Base-by-base conservation (phyloP, 1,140 invertebrate genomes). In the Pomacea maculata region DNA sequence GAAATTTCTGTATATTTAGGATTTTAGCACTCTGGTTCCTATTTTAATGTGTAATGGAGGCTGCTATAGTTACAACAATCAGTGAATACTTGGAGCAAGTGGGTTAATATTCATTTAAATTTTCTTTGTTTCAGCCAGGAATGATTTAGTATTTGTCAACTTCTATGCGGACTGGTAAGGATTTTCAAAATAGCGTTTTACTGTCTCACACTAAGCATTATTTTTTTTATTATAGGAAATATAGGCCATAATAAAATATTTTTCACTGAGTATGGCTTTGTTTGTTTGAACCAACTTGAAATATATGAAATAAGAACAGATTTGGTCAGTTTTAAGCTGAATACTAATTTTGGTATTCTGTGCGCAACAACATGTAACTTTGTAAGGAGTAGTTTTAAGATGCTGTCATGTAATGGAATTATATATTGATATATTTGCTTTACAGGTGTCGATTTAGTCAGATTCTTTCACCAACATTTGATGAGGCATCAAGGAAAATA, bases 91-190 rank as follows among this genome's bases (percentile, higher is more conserved):
- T 57, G 57, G 68, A 57, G 6, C 34, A 6, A 45, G 1, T 45
- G 34, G 2, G 34, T 45, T 45, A 45, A 45, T 45, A 45, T 45
- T 45, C 25, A 25, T 25, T 25, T 8, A 21, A 19, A 11, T 86
- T 78, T 85, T 90, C 86, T 87, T 87, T 85, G 81, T 88, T 95
- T 95, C 93, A 98, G 97, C 95, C 81, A 94, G 95, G 76, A 97
- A 97, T 94, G 97, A 99, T 93, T 92, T 99, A 91, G 97, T 99
- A 77, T 96, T 99, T 92, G 95, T 99, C 83, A 99, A 99, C 92
- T 99, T 99, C 92, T 99, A 99, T 93, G 98, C 98, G 17, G 97
- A 99, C 90, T 99, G 97, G 97, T 98, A 85, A 85, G 89, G 83
- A 67, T 57, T 55, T 29, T 57, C 45, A 21, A 19, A 74, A 15